These are phyloP conservation scores for Capromys pilorides DNA, from an alignment of 2,797 vertebrate species.

Conservation along the genomic window DNA sequence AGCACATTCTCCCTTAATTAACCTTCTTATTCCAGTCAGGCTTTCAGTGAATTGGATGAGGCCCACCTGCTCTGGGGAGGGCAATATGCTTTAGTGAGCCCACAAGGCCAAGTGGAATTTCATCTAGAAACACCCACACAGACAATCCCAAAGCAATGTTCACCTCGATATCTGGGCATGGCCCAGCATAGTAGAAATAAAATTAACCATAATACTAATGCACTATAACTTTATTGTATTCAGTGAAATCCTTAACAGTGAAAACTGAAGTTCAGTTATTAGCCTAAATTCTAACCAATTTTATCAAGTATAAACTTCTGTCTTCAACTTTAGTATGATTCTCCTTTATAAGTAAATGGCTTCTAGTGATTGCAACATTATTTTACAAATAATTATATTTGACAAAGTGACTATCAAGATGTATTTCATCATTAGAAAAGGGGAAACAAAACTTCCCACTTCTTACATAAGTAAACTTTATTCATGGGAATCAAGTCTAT, in stretches of 20 bases:
- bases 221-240: slow-evolving; percentile 21
- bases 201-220: not conserved
- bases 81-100: not conserved
- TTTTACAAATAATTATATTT: slow-evolving; percentile 13
- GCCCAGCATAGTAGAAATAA: not conserved
- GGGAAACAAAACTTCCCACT: not conserved
- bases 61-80: not conserved
- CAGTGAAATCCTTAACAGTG: not conserved
- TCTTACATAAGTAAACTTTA: slow-evolving; percentile 15
- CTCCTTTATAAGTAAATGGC: not conserved
- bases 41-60: not conserved
- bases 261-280: slow-evolving; percentile 42
- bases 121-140: not conserved
- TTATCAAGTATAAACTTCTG: not conserved
- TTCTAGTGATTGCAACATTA: slow-evolving; percentile 18
- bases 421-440: not conserved
- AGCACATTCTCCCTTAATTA: not conserved
- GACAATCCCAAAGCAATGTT: not conserved
- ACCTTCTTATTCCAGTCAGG: not conserved
- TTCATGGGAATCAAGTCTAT: not conserved
- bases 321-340: not conserved
- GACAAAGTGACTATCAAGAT: not conserved
- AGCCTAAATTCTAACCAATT: slow-evolving; percentile 5
- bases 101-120: not conserved
- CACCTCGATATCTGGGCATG: not conserved